These are phyloP conservation scores for Nylanderia fulva DNA, from an alignment of 1,140 invertebrate genomes.

Conservation along the genomic window DNA sequence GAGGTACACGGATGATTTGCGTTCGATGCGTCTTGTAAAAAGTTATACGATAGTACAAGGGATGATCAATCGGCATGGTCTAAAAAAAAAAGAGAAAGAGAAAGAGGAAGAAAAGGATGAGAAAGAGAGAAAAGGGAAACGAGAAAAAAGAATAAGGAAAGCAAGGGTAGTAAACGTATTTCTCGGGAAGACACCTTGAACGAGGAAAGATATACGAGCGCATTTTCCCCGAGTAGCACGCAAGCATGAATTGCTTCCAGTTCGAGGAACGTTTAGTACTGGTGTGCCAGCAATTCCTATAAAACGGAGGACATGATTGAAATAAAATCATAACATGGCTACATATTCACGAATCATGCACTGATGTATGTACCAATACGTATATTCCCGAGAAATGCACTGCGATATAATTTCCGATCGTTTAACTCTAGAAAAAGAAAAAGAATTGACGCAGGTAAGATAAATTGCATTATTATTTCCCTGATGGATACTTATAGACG, in stretches of 20 bases:
- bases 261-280: conserved; percentile 55
- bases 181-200: conserved; percentile 66
- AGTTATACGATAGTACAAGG: conserved; percentile 47
- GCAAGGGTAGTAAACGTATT: conserved; percentile 68
- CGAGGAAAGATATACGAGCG: conserved; percentile 69
- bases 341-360: neutral
- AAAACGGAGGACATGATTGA: conserved; percentile 47
- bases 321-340: conserved; percentile 47
- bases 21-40: conserved; percentile 32
- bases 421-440: neutral
- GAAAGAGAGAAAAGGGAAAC: neutral
- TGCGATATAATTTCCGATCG: neutral
- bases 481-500: neutral
- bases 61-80: conserved; percentile 53
- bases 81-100: conserved; percentile 8
- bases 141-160: conserved; percentile 46
- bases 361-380: neutral
- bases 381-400: neutral
- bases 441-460: neutral
- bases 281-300: conserved; percentile 41
- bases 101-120: no score
- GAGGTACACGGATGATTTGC: conserved; percentile 52
- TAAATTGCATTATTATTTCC: neutral
- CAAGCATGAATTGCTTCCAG: conserved; percentile 53
- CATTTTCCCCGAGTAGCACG: conserved; percentile 65